phyloP scores from a whole-genome alignment of 2,888 invertebrate genomes.

The Agrochola litura region DNA sequence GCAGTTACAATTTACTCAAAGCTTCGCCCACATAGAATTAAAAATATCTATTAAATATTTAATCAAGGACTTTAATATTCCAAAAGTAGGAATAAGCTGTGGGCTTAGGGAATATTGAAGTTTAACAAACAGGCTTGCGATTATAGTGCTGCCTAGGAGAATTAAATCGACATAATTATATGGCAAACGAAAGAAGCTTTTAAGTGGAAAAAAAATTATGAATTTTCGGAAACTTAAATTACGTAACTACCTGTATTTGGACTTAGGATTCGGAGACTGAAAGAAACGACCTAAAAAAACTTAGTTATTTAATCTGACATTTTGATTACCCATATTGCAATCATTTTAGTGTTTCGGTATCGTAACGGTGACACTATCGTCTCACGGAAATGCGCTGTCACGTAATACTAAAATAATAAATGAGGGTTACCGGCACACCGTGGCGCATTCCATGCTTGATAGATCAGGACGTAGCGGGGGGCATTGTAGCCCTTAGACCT shows the following conservation, averaged over 20 bases:
- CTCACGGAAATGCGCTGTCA: conserved; percentile 9
- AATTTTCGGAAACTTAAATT: background rate
- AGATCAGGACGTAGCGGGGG: background rate
- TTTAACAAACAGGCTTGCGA: conserved; percentile 5
- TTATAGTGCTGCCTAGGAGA: background rate
- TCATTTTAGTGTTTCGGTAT: background rate
- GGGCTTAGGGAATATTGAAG: conserved; percentile 7
- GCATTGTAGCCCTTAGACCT: conserved; percentile 2
- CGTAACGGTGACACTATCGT: background rate
- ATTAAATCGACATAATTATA: background rate
- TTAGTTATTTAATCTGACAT: background rate
- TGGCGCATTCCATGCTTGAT: conserved; percentile 7
- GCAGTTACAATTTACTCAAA: conserved; percentile 27
- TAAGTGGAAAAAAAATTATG: background rate
- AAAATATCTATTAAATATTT: conserved; percentile 36
- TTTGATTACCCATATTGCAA: background rate
- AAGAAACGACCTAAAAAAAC: background rate
- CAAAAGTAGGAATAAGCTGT: conserved; percentile 11
- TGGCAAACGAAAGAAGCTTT: background rate
- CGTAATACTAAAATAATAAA: conserved; percentile 21
- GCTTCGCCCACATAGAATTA: conserved; percentile 35
- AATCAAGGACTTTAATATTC: conserved; percentile 13
- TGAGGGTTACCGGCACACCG: conserved; percentile 30
- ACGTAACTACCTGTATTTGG: conserved; percentile 1
- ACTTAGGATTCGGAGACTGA: background rate